phyloP scores from a whole-genome alignment of 1,140 invertebrate genomes.

The Polypedilum pembai region DNA sequence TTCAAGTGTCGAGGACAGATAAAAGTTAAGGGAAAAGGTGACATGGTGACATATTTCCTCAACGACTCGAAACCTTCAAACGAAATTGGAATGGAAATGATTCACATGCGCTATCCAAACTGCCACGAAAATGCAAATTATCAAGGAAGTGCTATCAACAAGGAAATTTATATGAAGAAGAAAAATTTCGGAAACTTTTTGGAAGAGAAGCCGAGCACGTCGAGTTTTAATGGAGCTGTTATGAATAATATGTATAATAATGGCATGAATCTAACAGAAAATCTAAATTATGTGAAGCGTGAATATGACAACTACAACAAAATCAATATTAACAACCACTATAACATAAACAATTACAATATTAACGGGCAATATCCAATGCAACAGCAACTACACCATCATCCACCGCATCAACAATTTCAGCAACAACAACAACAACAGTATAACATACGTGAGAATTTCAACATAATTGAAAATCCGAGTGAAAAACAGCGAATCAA shows the following conservation, averaged over 20 bases:
- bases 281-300: slow-evolving; percentile 17
- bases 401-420: slow-evolving; percentile 36
- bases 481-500: slow-evolving; percentile 32
- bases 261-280: slow-evolving; percentile 8
- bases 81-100: slow-evolving; percentile 24
- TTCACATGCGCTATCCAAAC: neutral
- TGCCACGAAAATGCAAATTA: slow-evolving; percentile 23
- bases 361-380: slow-evolving; percentile 35
- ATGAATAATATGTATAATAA: neutral
- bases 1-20: slow-evolving; percentile 68
- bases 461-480: slow-evolving; percentile 39
- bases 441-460: slow-evolving; percentile 29
- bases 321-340: slow-evolving; percentile 25
- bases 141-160: slow-evolving; percentile 15
- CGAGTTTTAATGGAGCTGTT: neutral
- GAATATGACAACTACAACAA: slow-evolving; percentile 29
- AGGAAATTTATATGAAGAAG: slow-evolving; percentile 22
- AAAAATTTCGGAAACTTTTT: slow-evolving; percentile 12
- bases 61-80: slow-evolving; percentile 46
- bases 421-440: slow-evolving; percentile 28
- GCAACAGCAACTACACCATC: slow-evolving; percentile 40
- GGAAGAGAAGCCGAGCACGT: neutral
- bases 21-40: slow-evolving; percentile 88
- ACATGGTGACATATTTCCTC: slow-evolving; percentile 88
- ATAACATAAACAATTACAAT: slow-evolving; percentile 31